Evolutionary conservation across 2,888 invertebrate genomes (phyloP).

Genomic region (Meliscaeva auricollis): DNA sequence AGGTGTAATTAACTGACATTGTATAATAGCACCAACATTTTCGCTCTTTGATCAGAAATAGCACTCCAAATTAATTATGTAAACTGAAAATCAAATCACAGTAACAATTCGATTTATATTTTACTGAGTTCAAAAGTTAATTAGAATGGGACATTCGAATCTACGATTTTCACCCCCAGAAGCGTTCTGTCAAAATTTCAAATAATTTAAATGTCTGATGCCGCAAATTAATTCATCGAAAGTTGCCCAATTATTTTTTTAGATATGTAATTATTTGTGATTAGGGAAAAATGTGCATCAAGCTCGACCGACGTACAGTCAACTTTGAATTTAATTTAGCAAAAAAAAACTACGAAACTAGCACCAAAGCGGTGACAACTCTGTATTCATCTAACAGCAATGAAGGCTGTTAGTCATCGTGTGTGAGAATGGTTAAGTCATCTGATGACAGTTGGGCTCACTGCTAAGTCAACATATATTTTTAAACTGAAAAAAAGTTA

Average conservation of each 20-base stretch:
- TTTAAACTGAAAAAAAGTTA: not conserved
- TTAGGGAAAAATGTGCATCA: no score
- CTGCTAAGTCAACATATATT: not conserved
- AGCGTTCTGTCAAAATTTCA: not conserved
- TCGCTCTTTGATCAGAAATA: not conserved
- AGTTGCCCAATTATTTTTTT: no score
- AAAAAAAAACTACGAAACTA: not conserved
- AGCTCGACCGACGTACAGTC: no score
- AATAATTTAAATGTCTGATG: no score
- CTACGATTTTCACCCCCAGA: not conserved
- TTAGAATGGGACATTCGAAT: not conserved
- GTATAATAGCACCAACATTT: not conserved
- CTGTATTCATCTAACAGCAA: not conserved
- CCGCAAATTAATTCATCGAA: no score
- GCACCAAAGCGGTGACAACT: not conserved
- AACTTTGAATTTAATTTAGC: not conserved
- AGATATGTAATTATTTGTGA: no score
- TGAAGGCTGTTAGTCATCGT: not conserved
- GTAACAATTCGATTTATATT: not conserved
- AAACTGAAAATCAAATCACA: slow-evolving; percentile 4
- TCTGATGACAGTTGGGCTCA: slow-evolving; percentile 10
- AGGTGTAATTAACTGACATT: slow-evolving; percentile 9
- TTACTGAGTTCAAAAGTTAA: not conserved
- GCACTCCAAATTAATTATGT: slow-evolving; percentile 6
- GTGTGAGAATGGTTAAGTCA: not conserved